Evolutionary conservation across 2,888 invertebrate species (phyloP), one percentile per base, ranked within the genome.

Genomic region (Orthonevra nobilis): DNA sequence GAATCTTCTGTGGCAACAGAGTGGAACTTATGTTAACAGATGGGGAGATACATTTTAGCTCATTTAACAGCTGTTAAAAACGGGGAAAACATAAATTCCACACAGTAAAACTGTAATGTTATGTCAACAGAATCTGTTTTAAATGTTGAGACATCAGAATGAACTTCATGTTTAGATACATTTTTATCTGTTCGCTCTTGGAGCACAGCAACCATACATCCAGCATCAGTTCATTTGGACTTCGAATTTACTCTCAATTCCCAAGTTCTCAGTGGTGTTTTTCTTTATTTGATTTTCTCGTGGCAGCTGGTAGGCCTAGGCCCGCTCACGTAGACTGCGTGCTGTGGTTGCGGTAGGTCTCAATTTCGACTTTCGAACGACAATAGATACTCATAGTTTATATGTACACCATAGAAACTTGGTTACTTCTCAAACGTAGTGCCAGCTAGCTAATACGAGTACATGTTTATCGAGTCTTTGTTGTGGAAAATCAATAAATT

Each of bases 261-360:
- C n/a, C n/a, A n/a, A n/a, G n/a, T n/a, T n/a, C n/a, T n/a, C n/a
- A 38, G 15, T 38, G n/a, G 28, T n/a, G 23, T 20, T 61, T n/a
- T 20, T 9, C 1, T 23, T 6, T 28, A 28, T 44, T 30, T 46
- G 36, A 28, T 28, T 23, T 20, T 32, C 17, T 48, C 28, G 7
- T n/a, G 14, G n/a, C 30, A 5, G 3, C 23, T 23, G 23, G 3
- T 23, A n/a, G 23, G 5, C 23, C 23, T 23, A 23, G 42, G 40
- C 20, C 14, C 14, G 14, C 36, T 64, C 60, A 30, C 48, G 12
- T 42, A 32, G 61, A 15, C 64, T 48, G 54, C 46, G 72, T 40
- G 28, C 17, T 40, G 9, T 30, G 44, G 23, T 77, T 70, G 73
- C 66, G 79, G 72, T 64, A 72, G 77, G 72, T 79, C 79, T 79